These are phyloP conservation scores for Equus przewalskii DNA, from an alignment of 2,113 vertebrate species.

Conservation along the genomic window DNA sequence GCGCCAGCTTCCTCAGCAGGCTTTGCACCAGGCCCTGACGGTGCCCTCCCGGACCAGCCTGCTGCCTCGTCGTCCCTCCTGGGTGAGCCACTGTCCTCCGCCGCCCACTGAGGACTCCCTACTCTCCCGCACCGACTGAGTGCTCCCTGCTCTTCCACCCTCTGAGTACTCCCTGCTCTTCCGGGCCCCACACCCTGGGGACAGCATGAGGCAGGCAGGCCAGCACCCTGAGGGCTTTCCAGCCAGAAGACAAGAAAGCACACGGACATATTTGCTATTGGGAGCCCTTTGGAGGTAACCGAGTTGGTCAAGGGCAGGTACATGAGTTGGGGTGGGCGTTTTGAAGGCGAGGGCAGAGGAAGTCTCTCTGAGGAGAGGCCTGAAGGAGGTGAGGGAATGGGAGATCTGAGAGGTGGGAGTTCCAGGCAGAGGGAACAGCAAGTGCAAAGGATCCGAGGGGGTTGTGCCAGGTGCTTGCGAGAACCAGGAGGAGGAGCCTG, in stretches of 20 bases:
- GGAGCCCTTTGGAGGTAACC: not conserved
- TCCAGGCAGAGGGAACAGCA: not conserved
- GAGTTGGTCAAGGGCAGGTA: too few relatives aligned
- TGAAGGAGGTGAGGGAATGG: not conserved
- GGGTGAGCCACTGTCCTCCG: not conserved
- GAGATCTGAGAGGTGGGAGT: not conserved
- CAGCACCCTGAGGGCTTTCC: accelerated
- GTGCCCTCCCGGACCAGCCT: not conserved
- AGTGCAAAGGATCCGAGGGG: not conserved
- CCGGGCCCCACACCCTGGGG: too few relatives aligned
- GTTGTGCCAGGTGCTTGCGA: not conserved
- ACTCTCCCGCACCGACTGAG: too few relatives aligned
- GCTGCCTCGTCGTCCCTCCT: not conserved
- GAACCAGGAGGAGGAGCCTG: not conserved
- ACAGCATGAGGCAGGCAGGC: accelerated
- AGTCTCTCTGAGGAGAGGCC: not conserved
- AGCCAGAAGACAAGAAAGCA: not conserved
- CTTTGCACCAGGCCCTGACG: constrained; percentile 21
- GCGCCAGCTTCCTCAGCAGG: constrained; percentile 76
- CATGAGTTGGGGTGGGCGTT: not conserved
- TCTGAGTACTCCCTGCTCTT: too few relatives aligned
- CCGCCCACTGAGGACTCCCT: too few relatives aligned
- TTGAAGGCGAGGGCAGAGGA: not conserved
- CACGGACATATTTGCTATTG: accelerated
- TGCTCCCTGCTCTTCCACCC: too few relatives aligned